phyloP scores from a whole-genome alignment of 2,797 vertebrate species.

The Rhodeus uyekii region DNA sequence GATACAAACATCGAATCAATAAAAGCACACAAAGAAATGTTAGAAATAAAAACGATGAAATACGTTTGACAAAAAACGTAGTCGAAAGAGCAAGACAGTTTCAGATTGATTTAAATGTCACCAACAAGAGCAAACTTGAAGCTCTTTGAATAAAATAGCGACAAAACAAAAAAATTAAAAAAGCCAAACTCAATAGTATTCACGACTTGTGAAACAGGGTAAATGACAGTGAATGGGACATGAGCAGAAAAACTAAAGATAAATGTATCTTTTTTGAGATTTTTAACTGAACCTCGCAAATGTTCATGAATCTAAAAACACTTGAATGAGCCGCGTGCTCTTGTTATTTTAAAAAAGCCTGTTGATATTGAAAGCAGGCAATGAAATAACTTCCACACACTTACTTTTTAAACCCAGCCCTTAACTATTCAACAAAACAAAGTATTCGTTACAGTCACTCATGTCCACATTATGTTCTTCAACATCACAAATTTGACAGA shows the following conservation, averaged over 20 bases:
- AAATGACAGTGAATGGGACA: constrained; percentile 63
- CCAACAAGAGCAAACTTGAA: background rate
- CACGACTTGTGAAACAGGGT: too few species aligned
- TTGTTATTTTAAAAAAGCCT: background rate
- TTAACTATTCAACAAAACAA: too few species aligned
- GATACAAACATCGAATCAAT: background rate
- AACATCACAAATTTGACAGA: background rate
- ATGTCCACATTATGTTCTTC: background rate
- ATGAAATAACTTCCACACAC: too few species aligned
- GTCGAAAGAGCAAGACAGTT: background rate
- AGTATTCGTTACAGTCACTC: too few species aligned
- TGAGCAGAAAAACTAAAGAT: background rate
- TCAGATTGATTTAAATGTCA: background rate
- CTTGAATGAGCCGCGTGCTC: background rate
- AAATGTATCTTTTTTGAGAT: background rate
- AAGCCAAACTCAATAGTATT: too few species aligned
- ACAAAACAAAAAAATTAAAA: too few species aligned
- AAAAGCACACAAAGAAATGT: background rate
- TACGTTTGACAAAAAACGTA: background rate
- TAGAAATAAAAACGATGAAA: background rate
- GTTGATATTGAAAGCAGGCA: background rate
- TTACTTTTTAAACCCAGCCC: too few species aligned
- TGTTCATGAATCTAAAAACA: background rate
- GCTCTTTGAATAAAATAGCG: constrained; percentile 35
- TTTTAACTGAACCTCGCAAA: background rate